Conservation (phyloP, 2,888 invertebrate genomes). For the Holacanthella duospinosa region DNA sequence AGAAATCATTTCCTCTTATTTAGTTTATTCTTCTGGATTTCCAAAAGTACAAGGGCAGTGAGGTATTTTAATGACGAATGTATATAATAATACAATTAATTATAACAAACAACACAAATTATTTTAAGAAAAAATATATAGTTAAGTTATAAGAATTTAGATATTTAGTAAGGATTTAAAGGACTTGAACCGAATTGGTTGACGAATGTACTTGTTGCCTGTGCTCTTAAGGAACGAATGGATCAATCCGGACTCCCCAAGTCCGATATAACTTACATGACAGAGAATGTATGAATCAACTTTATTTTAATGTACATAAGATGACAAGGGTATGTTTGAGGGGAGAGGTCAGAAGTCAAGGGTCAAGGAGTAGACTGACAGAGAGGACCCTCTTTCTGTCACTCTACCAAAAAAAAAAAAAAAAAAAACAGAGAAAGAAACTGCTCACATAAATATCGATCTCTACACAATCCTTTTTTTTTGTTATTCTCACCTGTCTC, state of each 20-base stretch:
- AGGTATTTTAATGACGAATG: background rate
- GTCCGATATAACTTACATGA: background rate
- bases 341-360: background rate
- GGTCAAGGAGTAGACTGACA: background rate
- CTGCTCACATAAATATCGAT: conserved; percentile 5
- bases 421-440: background rate
- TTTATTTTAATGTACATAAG: conserved; percentile 1
- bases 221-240: background rate
- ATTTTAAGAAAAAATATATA: background rate
- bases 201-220: background rate
- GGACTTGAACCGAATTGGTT: background rate
- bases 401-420: background rate
- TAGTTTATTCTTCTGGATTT: background rate
- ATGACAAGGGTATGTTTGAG: too few species aligned
- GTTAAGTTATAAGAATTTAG: background rate
- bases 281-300: background rate
- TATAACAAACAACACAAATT: background rate
- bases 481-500: conserved; percentile 1
- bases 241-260: background rate
- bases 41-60: conserved; percentile 2
- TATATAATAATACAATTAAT: background rate
- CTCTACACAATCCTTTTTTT: background rate
- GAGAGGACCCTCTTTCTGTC: background rate
- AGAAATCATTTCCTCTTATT: too few species aligned
- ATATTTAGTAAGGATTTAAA: background rate